phyloP scores from a whole-genome alignment of 2,888 invertebrate genomes.

The Calameuta pallipes region DNA sequence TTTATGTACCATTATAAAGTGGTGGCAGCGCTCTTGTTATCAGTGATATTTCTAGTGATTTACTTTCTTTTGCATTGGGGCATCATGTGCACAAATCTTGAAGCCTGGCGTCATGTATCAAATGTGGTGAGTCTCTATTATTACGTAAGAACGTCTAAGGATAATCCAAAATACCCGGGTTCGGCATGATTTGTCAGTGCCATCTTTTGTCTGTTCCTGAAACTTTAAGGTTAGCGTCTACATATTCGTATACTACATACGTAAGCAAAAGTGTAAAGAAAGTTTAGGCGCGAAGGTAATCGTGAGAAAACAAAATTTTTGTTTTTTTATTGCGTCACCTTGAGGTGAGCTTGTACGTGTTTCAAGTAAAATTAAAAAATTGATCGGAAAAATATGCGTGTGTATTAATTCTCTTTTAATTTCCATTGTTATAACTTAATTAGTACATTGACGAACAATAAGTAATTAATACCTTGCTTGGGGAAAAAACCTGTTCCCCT shows the following conservation, averaged over 20 bases:
- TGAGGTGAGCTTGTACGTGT: background rate
- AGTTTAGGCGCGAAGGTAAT: background rate
- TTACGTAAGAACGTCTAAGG: background rate
- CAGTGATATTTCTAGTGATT: constrained; percentile 60
- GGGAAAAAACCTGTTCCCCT: background rate
- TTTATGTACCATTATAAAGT: constrained; percentile 57
- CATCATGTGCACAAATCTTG: constrained; percentile 71
- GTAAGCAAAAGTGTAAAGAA: background rate
- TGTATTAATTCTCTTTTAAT: background rate
- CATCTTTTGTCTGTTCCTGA: background rate
- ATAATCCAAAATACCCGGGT: background rate
- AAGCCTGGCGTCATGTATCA: constrained; percentile 71
- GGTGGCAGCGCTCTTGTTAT: constrained; percentile 46
- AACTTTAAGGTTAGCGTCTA: background rate
- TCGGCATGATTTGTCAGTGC: background rate
- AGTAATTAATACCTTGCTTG: background rate
- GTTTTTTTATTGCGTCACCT: background rate
- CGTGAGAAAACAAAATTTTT: background rate
- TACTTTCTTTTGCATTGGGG: constrained; percentile 71
- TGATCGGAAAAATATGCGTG: background rate
- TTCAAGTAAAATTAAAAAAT: background rate
- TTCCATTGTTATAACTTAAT: background rate
- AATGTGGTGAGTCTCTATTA: constrained; percentile 68
- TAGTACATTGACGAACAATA: background rate
- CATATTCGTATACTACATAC: background rate